Evolutionary conservation across 2,888 invertebrate species (phyloP), one percentile per base, ranked within the genome.

Genomic region (Lasioglossum lativentre): DNA sequence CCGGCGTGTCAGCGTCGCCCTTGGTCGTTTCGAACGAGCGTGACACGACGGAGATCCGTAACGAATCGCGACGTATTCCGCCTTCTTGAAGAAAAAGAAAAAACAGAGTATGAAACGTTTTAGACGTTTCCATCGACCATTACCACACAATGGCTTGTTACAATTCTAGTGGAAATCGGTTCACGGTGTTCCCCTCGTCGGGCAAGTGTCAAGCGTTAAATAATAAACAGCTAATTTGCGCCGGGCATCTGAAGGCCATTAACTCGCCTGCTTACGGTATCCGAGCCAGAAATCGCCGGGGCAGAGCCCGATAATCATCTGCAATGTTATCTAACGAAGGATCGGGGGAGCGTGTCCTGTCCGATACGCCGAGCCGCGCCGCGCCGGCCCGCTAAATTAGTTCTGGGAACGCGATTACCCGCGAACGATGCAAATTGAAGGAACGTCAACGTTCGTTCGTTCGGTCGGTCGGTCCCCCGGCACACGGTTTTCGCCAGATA

Each of bases 191-290:
- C 77, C 73, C 76, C 86, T 19, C 34, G 79, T 66, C 82, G 82
- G 84, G 82, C 84, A 75, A 40, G 85, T 84, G 85, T 84, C 84
- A 88, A 89, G 80, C 83, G 82, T 56, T 73, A 81, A 84, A 88
- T 87, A 89, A 89, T 83, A 75, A 77, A 59, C 80, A 63, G 89
- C 80, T 89, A 88, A 89, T 90, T 90, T 76, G 83, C 68, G 76
- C 72, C 79, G 47, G 42, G 78, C 85, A 86, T 85, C 78, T 75
- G 89, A 86, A 79, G 82, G 72, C 63, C 63, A 77, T 83, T 82
- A 73, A 79, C 30, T 66, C 75, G 82, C 73, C 52, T 75, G 75
- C 68, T 85, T 83, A 81, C 82, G 85, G 83, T 80, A 78, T 87
- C 82, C 86, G 76, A 78, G 83, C 75, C 59, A 88, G 86, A 78